Evolutionary conservation across 2,113 vertebrate genomes (phyloP), one percentile per base, ranked within the genome.

Genomic region (Rattus rattus): DNA sequence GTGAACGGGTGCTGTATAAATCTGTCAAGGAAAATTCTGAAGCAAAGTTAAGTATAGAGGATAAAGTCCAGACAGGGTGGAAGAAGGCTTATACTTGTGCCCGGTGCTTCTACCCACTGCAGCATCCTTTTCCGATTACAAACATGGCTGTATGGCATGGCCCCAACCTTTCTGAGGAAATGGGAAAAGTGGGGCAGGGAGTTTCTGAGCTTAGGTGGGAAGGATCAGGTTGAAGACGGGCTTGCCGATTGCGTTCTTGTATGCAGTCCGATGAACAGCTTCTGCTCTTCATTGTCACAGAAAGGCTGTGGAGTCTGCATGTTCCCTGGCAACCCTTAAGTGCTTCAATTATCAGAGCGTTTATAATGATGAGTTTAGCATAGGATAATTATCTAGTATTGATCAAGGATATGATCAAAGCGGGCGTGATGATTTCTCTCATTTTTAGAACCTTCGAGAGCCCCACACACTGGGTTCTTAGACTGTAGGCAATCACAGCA

Each of bases 351-450:
- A 70, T 94, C 69, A 30, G 56, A 17, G 14, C 26, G 69, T 93
- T 88, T 63, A 95, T 70, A 54, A 39, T 5, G 39, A 92, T 39
- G 56, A 33, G 77, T 80, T 91, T 94, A 95, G 76, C 52, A 56
- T 8, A 59, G 47, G 39, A 73, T 80, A 54, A 43, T 80, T 26
- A 90, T 56, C 69, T 92, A 75, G 52, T 88, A 84, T 8, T 90
- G 59, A 30, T 43, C 43, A 67, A 85, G 11, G 28, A 22, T 43
- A 52, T 67, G 49, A 43, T 94, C 43, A 92, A 88, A 19, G 30
- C 43, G 84, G 65, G 49, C 22, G 20, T 9, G 24, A 47, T 47
- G 49, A 11, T 94, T 93, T 87, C 28, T 84, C 13, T 52, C 59
- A 56, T 92, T 95, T 95, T 90, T 75, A 77, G 36, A 67, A 47